Conservation (phyloP, 2,797 vertebrate species). For the Moxostoma hubbsi region DNA sequence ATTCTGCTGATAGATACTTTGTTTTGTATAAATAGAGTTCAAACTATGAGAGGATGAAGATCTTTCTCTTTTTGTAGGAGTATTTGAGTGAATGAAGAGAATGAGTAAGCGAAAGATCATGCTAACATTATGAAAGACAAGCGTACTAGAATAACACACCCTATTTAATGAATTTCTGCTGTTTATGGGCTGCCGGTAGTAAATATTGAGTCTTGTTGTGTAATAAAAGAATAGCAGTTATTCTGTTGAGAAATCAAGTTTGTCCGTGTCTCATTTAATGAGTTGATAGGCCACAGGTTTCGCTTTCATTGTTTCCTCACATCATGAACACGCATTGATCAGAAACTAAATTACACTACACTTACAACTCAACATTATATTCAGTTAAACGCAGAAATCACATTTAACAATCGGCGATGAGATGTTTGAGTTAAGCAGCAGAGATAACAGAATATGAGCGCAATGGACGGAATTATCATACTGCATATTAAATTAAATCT, state of each 20-base stretch:
- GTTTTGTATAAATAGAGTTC: rapidly evolving
- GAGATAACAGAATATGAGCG: too few relatives aligned
- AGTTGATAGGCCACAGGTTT: not conserved
- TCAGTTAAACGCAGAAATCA: not conserved
- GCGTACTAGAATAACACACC: not conserved
- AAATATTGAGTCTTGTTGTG: too few relatives aligned
- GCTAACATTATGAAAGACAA: too few relatives aligned
- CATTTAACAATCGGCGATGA: not conserved
- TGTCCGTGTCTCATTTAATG: not conserved
- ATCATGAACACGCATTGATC: not conserved
- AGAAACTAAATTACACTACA: not conserved
- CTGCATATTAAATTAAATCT: too few relatives aligned
- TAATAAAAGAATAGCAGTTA: too few relatives aligned
- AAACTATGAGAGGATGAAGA: rapidly evolving
- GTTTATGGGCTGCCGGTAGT: rapidly evolving
- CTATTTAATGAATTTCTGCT: not conserved
- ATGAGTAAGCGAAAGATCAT: slow-evolving; percentile 32
- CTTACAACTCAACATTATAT: not conserved
- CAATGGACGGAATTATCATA: too few relatives aligned
- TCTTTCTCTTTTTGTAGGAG: not conserved
- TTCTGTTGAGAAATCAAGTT: too few relatives aligned
- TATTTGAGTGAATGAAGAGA: not conserved
- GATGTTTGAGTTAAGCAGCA: too few relatives aligned
- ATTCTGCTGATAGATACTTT: rapidly evolving
- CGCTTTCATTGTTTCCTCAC: not conserved